Evolutionary conservation across 2,888 invertebrate genomes (phyloP).

Genomic region (Abrostola triplasia): DNA sequence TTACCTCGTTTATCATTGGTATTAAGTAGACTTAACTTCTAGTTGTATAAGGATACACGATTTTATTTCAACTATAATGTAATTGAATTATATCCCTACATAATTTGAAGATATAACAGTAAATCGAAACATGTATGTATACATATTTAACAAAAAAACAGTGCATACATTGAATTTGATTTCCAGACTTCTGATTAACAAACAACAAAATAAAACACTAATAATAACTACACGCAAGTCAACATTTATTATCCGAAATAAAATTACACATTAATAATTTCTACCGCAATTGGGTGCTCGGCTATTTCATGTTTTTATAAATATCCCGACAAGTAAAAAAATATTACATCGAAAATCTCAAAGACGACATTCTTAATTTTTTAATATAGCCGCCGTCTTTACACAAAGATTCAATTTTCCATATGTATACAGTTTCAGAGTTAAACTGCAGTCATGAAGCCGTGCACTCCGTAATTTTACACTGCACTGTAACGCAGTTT

Average conservation of each 20-base stretch:
- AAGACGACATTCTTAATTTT: constrained; percentile 9
- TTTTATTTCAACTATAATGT: constrained; percentile 25
- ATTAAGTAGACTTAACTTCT: constrained; percentile 21
- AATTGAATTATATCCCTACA: constrained; percentile 30
- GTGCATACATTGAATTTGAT: constrained; percentile 5
- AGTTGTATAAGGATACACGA: constrained; percentile 17
- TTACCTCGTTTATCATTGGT: constrained; percentile 32
- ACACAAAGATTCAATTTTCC: neutral
- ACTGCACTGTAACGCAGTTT: neutral
- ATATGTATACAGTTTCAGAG: neutral
- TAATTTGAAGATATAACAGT: constrained; percentile 19
- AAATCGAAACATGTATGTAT: constrained; percentile 17
- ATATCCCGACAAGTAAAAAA: constrained; percentile 13
- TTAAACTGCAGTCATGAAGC: neutral
- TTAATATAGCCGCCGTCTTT: constrained; percentile 10
- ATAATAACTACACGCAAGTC: constrained; percentile 1
- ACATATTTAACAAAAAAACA: constrained; percentile 19
- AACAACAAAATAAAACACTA: constrained; percentile 7
- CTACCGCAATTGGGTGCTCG: constrained; percentile 45
- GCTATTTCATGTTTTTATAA: constrained; percentile 34
- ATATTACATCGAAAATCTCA: constrained; percentile 13
- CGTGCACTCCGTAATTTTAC: neutral
- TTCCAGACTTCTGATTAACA: constrained; percentile 13
- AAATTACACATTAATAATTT: constrained; percentile 8
- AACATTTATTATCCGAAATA: constrained; percentile 7